Evolutionary conservation across 2,113 vertebrate species (phyloP).

Genomic region (Platichthys stellatus): DNA sequence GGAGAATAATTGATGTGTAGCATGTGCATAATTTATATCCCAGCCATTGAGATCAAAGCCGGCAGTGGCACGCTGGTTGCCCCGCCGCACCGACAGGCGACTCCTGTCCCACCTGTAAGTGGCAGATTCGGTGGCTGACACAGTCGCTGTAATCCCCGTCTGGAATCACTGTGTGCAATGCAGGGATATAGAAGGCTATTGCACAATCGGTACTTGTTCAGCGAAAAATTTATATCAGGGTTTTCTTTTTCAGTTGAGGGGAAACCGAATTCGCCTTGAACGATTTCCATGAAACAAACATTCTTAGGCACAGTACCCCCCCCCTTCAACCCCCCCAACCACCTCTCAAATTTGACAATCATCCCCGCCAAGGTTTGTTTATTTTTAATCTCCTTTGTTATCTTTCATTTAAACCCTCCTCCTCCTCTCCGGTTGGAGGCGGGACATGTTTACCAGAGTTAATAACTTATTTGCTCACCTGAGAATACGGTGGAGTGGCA

Average conservation of each 20-base stretch:
- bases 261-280: slow-evolving; percentile 46
- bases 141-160: slow-evolving; percentile 27
- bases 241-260: slow-evolving; percentile 36
- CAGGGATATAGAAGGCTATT: slow-evolving; percentile 48
- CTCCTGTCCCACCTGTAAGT: slow-evolving; percentile 27
- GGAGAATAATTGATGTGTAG: slow-evolving; percentile 56
- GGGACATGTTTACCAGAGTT: slow-evolving; percentile 57
- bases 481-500: slow-evolving; percentile 44
- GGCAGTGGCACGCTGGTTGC: slow-evolving; percentile 4
- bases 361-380: slow-evolving; percentile 67
- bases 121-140: slow-evolving; percentile 28
- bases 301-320: slow-evolving; percentile 15
- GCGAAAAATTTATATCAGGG: slow-evolving; percentile 43
- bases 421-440: slow-evolving; percentile 26
- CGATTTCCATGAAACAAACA: slow-evolving; percentile 64
- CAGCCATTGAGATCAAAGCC: slow-evolving; percentile 55
- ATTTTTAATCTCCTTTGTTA: slow-evolving; percentile 75
- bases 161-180: slow-evolving; percentile 31
- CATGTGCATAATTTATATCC: slow-evolving; percentile 62
- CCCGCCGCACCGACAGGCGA: not conserved
- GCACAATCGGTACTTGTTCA: slow-evolving; percentile 53
- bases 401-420: slow-evolving; percentile 56
- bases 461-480: slow-evolving; percentile 61
- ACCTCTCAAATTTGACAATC: slow-evolving; percentile 38
- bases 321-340: not conserved